Evolutionary conservation across 2,113 vertebrate species (phyloP).

Genomic region (Corynorhinus townsendii): DNA sequence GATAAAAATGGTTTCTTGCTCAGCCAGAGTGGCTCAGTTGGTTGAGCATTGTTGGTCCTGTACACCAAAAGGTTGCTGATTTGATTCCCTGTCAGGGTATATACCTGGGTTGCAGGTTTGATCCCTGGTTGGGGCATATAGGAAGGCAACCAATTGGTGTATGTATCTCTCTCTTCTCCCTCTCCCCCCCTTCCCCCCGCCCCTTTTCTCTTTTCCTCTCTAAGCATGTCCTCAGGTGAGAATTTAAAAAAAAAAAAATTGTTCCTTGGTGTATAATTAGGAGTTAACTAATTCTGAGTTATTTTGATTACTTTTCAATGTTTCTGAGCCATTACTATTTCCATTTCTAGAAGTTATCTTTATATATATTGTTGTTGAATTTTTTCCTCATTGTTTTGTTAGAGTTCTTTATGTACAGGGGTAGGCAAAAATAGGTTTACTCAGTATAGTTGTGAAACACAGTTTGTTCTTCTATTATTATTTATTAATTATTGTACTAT

Average conservation of each 20-base stretch:
- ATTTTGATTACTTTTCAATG: neutral
- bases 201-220: too few species aligned
- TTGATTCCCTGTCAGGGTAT: too few species aligned
- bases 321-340: slow-evolving; percentile 10
- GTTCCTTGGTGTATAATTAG: neutral
- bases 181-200: too few species aligned
- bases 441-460: neutral
- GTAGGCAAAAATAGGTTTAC: neutral
- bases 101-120: too few species aligned
- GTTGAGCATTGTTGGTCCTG: too few species aligned
- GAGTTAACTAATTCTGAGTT: neutral
- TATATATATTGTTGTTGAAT: neutral
- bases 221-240: too few species aligned
- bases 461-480: neutral
- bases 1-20: neutral
- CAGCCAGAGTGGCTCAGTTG: too few species aligned
- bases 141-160: too few species aligned
- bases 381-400: slow-evolving; percentile 10
- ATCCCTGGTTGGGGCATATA: too few species aligned
- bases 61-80: too few species aligned
- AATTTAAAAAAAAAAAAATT: too few species aligned
- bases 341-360: neutral
- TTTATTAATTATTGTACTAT: neutral
- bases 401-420: neutral
- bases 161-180: too few species aligned